Evolutionary conservation across 2,113 vertebrate genomes (phyloP).

Genomic region (Mionectes macconnelli): DNA sequence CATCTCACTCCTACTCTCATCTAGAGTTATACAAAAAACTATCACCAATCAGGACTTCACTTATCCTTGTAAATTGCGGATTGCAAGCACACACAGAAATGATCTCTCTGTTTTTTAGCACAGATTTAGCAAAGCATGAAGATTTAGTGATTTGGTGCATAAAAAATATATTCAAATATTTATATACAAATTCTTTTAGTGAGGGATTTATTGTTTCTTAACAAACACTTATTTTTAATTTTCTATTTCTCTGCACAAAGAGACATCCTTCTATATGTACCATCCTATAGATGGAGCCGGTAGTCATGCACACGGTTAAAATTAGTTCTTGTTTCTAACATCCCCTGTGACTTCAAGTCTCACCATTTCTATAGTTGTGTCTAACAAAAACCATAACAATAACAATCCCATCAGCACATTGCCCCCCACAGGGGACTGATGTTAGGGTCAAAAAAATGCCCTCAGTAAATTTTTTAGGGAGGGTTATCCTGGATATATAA

Average conservation of each 20-base stretch:
- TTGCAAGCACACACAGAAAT: not conserved
- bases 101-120: not conserved
- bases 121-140: not conserved
- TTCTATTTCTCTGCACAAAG: not conserved
- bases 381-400: not conserved
- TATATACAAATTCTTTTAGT: not conserved
- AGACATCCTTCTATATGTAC: not conserved
- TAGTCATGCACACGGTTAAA: not conserved
- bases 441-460: not conserved
- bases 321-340: not conserved
- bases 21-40: not conserved
- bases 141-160: not conserved
- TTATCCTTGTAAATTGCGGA: not conserved
- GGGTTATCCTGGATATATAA: not conserved
- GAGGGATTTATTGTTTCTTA: not conserved
- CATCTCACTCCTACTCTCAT: not conserved
- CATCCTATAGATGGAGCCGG: not conserved
- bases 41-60: not conserved
- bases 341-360: not conserved
- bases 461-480: not conserved
- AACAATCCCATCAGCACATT: not conserved
- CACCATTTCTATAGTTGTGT: not conserved
- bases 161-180: not conserved
- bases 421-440: accelerated
- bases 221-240: not conserved